These are phyloP conservation scores for Junonia oenone DNA, from an alignment of 2,888 invertebrate genomes.

Conservation along the genomic window DNA sequence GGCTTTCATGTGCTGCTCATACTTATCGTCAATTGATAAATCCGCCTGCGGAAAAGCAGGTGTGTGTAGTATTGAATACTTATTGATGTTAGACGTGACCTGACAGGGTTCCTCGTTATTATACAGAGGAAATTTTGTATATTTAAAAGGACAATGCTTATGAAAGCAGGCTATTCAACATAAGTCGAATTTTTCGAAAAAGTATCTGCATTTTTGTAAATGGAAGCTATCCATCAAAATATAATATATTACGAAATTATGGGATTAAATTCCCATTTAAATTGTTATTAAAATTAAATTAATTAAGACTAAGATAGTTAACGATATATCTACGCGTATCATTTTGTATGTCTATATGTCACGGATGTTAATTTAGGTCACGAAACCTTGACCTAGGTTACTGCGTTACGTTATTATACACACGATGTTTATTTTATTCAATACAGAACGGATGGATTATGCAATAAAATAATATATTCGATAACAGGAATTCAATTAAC, in stretches of 20 bases:
- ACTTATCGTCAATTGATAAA: constrained; percentile 50
- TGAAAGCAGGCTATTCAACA: too few relatives aligned
- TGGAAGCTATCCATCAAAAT: too few relatives aligned
- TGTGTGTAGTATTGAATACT: constrained; percentile 43
- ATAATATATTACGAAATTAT: too few relatives aligned
- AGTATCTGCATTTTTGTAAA: too few relatives aligned
- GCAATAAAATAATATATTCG: not conserved
- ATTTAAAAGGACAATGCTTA: not conserved
- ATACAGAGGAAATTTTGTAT: not conserved
- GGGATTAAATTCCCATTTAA: too few relatives aligned
- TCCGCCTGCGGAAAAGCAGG: constrained; percentile 48
- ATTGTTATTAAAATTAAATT: not conserved
- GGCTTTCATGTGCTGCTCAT: constrained; percentile 41
- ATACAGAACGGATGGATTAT: not conserved
- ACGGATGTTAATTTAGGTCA: constrained; percentile 28
- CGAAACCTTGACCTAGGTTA: constrained; percentile 29
- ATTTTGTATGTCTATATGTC: constrained; percentile 15
- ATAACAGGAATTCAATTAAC: constrained; percentile 20
- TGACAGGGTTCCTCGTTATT: constrained; percentile 39
- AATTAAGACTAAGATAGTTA: not conserved
- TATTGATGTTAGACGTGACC: constrained; percentile 46
- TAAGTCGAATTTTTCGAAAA: too few relatives aligned
- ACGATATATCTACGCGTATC: constrained; percentile 8
- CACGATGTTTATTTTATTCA: constrained; percentile 6
- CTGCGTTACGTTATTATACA: constrained; percentile 23